phyloP scores from a whole-genome alignment of 2,797 vertebrate species.

The Harpagifer antarcticus region DNA sequence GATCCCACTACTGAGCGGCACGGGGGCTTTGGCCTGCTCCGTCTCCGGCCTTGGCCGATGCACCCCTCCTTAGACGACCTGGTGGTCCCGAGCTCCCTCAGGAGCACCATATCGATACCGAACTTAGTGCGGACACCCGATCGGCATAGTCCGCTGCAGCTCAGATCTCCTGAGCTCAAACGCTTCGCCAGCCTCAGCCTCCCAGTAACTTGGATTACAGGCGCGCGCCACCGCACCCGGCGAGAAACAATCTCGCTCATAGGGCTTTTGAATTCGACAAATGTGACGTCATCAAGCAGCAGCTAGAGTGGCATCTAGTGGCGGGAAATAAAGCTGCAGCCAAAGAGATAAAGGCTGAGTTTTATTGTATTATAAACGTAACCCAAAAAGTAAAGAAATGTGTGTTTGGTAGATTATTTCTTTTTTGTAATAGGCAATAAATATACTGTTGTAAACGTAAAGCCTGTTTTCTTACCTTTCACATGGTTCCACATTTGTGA shows the following conservation, averaged over 20 bases:
- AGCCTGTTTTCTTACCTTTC: no score
- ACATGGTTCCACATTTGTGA: no score
- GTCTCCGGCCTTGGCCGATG: constrained; percentile 79
- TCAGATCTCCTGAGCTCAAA: constrained; percentile 70
- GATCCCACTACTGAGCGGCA: constrained; percentile 78
- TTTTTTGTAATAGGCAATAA: no score
- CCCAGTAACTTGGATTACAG: constrained; percentile 68
- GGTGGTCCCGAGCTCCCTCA: constrained; percentile 72
- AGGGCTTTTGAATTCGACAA: neutral
- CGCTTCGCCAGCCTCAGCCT: constrained; percentile 67
- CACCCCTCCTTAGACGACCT: constrained; percentile 79
- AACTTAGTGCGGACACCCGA: constrained; percentile 69
- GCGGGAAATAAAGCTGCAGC: neutral
- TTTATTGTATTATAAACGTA: no score
- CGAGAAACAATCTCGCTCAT: accelerated
- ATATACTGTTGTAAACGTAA: no score
- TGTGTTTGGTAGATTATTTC: no score
- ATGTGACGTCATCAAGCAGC: neutral
- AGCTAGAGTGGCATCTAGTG: neutral
- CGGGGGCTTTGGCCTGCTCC: constrained; percentile 82
- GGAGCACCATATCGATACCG: constrained; percentile 78
- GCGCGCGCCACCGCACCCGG: constrained; percentile 57
- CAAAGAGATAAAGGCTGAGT: neutral
- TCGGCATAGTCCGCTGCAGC: constrained; percentile 64
- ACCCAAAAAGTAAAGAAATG: no score